A percentile compares a stretch with the other conserved stretches of the same genome.
phyloP scores from a whole-genome alignment of 2,113 vertebrate species.

The Oreocharis arfaki region DNA sequence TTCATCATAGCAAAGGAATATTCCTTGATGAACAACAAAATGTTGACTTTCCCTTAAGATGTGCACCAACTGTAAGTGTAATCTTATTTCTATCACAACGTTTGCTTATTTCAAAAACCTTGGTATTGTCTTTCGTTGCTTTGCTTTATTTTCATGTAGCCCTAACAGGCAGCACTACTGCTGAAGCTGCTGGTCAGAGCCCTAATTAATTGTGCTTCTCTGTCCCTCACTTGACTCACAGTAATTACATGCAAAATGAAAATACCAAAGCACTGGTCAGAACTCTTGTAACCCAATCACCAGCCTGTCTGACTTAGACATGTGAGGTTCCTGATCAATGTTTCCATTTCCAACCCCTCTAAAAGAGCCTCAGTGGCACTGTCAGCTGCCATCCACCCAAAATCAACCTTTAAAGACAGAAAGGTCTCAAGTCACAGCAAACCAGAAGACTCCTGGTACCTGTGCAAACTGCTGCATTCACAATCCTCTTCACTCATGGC shows the following conservation, averaged over 20 bases:
- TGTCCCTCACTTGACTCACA: not conserved
- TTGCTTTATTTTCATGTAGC: not conserved
- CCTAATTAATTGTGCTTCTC: not conserved
- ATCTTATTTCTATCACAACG: not conserved
- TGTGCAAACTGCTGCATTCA: not conserved
- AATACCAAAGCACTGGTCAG: conserved; percentile 4
- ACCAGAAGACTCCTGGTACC: not conserved
- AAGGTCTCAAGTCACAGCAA: not conserved
- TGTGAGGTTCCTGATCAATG: not conserved
- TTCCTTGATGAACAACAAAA: not conserved
- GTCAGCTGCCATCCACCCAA: not conserved
- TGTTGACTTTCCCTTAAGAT: not conserved
- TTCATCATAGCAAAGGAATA: not conserved
- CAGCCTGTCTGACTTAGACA: not conserved
- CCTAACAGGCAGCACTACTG: not conserved
- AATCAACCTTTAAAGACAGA: not conserved
- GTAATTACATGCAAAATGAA: not conserved
- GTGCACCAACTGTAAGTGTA: not conserved
- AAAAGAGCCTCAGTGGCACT: not conserved
- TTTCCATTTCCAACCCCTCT: not conserved
- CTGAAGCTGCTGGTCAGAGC: not conserved
- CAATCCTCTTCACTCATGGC: not conserved
- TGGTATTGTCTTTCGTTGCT: not conserved
- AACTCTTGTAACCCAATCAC: not conserved
- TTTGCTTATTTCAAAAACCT: not conserved